Percentiles rank a stretch among this genome's conserved stretches.
phyloP scores from a whole-genome alignment of 2,113 vertebrate genomes.

The Epinephelus cyanopodus region DNA sequence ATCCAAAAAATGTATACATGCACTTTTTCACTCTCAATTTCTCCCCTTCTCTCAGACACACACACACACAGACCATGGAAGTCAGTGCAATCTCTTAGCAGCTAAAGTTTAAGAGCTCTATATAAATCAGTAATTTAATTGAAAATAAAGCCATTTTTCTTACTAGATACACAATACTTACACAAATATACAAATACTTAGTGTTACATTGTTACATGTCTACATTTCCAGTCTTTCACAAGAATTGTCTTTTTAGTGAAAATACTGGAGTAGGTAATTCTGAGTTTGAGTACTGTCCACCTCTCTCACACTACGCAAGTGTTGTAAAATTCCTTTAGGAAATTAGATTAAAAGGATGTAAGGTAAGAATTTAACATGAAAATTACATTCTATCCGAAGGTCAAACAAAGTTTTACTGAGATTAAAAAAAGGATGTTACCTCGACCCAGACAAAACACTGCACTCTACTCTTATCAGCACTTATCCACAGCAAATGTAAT shows the following conservation, averaged over 20 bases:
- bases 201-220: too few species aligned
- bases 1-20: not conserved
- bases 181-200: too few species aligned
- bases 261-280: not conserved
- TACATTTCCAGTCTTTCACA: too few species aligned
- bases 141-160: too few species aligned
- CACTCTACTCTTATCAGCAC: not conserved
- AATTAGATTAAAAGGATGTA: conserved; percentile 1
- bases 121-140: too few species aligned
- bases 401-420: not conserved
- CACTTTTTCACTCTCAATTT: not conserved
- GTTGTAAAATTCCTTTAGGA: not conserved
- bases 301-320: not conserved
- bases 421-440: not conserved
- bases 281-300: not conserved
- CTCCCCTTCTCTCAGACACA: too few species aligned
- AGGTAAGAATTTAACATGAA: conserved; percentile 5
- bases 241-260: too few species aligned
- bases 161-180: too few species aligned
- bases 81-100: too few species aligned
- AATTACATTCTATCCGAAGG: conserved; percentile 6
- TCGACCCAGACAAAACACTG: not conserved
- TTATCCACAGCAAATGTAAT: conserved; percentile 9
- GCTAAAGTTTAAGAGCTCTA: too few species aligned
- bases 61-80: not conserved